A percentile compares a stretch with the other conserved stretches of the same genome.
These are phyloP conservation scores for Orthosia incerta DNA, from an alignment of 2,888 invertebrate species.

Conservation along the genomic window DNA sequence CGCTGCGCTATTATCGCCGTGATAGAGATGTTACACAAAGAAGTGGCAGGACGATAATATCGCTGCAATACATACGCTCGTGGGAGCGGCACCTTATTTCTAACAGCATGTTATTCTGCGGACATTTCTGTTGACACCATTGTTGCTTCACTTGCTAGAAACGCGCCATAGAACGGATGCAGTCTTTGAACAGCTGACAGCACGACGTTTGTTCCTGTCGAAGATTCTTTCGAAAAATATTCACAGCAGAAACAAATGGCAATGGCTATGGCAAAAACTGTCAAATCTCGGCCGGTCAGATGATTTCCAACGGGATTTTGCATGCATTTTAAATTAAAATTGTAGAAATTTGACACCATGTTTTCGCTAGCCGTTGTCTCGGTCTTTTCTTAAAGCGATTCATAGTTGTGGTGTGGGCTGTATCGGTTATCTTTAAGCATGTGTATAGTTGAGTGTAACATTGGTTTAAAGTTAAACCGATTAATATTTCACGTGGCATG, in stretches of 20 bases:
- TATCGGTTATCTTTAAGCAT: background rate
- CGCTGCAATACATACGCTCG: too few species aligned
- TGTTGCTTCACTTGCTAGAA: background rate
- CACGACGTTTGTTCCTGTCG: background rate
- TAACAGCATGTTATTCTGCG: background rate
- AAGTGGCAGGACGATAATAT: too few species aligned
- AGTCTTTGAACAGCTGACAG: constrained; percentile 16
- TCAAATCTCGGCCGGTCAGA: constrained; percentile 6
- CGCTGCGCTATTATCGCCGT: too few species aligned
- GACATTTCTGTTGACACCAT: constrained; percentile 7
- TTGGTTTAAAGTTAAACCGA: too few species aligned
- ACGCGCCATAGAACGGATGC: background rate
- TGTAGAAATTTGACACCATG: constrained; percentile 7
- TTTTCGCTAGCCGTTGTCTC: background rate
- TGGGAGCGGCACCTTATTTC: background rate
- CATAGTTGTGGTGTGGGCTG: background rate
- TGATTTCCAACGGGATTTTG: constrained; percentile 10
- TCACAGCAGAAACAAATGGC: constrained; percentile 15
- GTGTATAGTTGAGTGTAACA: too few species aligned
- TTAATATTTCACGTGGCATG: too few species aligned
- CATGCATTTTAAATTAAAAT: constrained; percentile 28
- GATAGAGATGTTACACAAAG: too few species aligned
- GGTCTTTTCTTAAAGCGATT: constrained; percentile 1
- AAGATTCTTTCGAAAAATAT: constrained; percentile 16
- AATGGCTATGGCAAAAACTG: too few species aligned